phyloP scores from a whole-genome alignment of 2,113 vertebrate genomes.

The Alethe castanea region DNA sequence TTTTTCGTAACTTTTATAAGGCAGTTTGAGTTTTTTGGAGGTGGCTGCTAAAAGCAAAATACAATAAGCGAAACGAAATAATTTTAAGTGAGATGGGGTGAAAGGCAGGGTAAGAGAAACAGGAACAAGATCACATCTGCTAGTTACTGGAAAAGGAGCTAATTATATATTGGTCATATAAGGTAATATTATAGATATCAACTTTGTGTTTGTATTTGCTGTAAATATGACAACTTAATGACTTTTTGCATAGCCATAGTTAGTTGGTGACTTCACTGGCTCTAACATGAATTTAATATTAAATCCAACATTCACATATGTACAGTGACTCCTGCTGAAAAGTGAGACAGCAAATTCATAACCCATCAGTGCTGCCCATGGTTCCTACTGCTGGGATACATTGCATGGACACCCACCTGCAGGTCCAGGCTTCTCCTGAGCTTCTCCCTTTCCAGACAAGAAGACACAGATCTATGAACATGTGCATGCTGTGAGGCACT shows the following conservation, averaged over 20 bases:
- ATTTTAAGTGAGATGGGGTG: background rate
- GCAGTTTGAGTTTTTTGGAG: background rate
- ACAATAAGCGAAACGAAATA: background rate
- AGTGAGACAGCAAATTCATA: background rate
- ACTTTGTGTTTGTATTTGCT: background rate
- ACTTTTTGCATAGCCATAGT: background rate
- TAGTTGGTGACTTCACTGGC: background rate
- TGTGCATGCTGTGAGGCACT: background rate
- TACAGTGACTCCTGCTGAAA: background rate
- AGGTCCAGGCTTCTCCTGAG: background rate
- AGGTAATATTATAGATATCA: background rate
- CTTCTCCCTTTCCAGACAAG: background rate
- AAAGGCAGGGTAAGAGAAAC: background rate
- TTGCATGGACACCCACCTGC: background rate
- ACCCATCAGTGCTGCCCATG: background rate
- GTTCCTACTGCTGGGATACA: background rate
- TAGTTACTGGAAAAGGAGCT: background rate
- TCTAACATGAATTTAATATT: background rate
- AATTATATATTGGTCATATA: background rate
- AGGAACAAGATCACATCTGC: background rate
- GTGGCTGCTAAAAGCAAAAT: background rate
- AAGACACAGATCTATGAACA: background rate
- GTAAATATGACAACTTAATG: background rate
- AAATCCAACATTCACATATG: background rate
- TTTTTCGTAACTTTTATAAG: background rate